Base-by-base conservation (phyloP, 2,888 invertebrate species). In the Hyles lineata region DNA sequence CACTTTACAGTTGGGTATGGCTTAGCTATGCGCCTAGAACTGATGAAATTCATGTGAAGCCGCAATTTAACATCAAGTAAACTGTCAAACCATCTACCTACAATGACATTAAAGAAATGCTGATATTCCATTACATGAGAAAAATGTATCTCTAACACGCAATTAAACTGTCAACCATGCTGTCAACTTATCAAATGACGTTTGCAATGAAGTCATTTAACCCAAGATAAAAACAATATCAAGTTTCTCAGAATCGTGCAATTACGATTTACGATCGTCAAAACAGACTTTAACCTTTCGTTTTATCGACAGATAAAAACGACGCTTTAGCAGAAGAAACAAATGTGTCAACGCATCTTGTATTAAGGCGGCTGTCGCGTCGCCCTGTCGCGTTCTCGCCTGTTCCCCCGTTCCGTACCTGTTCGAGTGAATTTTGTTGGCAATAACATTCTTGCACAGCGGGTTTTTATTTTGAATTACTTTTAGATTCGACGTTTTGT, bases 301-400 rank as follows among this genome's bases (percentile, higher is more conserved):
- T 76, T 79, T 83, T 82, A 82, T 84, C 81, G 81, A 78, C 79
- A 79, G 82, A 85, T 82, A 84, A 85, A 85, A 84, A 77, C 72
- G 78, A 77, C 76, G 76, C 72, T 81, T 81, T 76, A 76, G 73
- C 67, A 75, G 78, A 80, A 79, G 81, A 82, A 84, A 87, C 84
- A 88, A 90, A 90, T 86, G 78, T 80, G 86, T 89, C 88, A 88
- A 77, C 86, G 82, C 76, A 62, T 55, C 32, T 29, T 15, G 52
- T 25, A 62, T 52, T 29, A 71, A 71, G 62, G 25, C 32, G n/a
- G 61, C 61, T 61, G 61, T 43, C 63, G 35, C 43, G 25, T 63
- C 43, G 43, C 15, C 32, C 21, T 50, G 67, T 50, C 23, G 67
- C 50, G 23, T 63, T 63, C n/a, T 55, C 55, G 55, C 55, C 55